Evolutionary conservation across 2,113 vertebrate species (phyloP).

Genomic region (rat (Rattus norvegicus)): DNA sequence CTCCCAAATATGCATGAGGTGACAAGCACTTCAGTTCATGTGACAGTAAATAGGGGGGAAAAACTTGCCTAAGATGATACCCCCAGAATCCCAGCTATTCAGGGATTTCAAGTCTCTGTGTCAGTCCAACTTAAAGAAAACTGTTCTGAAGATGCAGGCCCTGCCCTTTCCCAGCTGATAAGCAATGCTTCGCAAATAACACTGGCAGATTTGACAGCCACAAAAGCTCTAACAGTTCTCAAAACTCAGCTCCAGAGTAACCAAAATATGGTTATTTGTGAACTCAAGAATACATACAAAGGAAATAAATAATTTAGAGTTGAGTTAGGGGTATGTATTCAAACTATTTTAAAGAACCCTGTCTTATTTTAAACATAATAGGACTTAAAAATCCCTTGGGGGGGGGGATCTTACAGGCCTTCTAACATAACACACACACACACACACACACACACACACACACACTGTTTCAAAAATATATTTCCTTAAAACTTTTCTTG

Average conservation of each 20-base stretch:
- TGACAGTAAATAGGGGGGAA: neutral
- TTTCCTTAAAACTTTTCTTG: constrained; percentile 37
- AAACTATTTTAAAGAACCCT: constrained; percentile 18
- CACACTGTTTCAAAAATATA: neutral
- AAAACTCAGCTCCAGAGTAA: neutral
- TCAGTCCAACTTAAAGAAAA: neutral
- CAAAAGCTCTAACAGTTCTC: neutral
- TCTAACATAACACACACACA: neutral
- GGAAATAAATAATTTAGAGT: constrained; percentile 37
- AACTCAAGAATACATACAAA: neutral
- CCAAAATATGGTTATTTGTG: neutral
- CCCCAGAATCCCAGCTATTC: neutral
- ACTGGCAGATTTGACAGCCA: neutral
- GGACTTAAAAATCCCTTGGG: neutral
- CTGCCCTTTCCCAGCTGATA: neutral
- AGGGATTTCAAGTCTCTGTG: neutral
- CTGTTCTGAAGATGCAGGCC: neutral
- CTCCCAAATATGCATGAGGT: neutral
- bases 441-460: neutral
- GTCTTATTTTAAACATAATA: constrained; percentile 35
- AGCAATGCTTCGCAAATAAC: neutral
- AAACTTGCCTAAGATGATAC: neutral
- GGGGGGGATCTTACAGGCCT: neutral
- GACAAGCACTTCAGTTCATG: neutral
- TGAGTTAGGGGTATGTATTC: neutral